phyloP scores from a whole-genome alignment of 2,888 invertebrate species.

The Drosophila colorata region DNA sequence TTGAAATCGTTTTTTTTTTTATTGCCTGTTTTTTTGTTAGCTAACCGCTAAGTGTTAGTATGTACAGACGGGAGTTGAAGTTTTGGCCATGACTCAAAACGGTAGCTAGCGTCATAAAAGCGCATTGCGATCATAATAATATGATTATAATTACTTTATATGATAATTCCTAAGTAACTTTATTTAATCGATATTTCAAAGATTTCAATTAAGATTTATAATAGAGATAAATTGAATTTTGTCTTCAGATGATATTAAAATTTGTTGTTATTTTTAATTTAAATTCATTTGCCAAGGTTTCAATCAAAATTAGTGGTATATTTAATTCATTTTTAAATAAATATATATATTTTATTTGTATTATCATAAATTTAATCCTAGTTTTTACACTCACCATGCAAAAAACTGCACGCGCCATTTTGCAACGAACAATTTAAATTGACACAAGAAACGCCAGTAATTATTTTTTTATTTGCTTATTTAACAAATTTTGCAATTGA shows the following conservation, averaged over 20 bases:
- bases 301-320: too few species aligned
- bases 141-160: constrained; percentile 12
- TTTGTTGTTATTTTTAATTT: background rate
- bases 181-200: constrained; percentile 3
- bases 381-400: constrained; percentile 84
- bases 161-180: constrained; percentile 21
- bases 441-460: constrained; percentile 82
- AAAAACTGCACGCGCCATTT: constrained; percentile 85
- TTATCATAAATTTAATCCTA: background rate
- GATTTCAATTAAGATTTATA: constrained; percentile 8
- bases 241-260: background rate
- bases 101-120: constrained; percentile 28
- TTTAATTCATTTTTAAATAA: too few species aligned
- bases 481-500: constrained; percentile 59
- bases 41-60: constrained; percentile 59
- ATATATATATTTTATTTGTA: too few species aligned
- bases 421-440: constrained; percentile 69
- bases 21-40: constrained; percentile 37
- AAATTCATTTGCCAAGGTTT: background rate
- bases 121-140: constrained; percentile 14
- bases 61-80: constrained; percentile 23
- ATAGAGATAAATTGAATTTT: constrained; percentile 8
- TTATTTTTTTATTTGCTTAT: constrained; percentile 44
- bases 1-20: constrained; percentile 9
- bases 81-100: constrained; percentile 42